phyloP scores from a whole-genome alignment of 2,797 vertebrate species.

The Megaceryle alcyon region DNA sequence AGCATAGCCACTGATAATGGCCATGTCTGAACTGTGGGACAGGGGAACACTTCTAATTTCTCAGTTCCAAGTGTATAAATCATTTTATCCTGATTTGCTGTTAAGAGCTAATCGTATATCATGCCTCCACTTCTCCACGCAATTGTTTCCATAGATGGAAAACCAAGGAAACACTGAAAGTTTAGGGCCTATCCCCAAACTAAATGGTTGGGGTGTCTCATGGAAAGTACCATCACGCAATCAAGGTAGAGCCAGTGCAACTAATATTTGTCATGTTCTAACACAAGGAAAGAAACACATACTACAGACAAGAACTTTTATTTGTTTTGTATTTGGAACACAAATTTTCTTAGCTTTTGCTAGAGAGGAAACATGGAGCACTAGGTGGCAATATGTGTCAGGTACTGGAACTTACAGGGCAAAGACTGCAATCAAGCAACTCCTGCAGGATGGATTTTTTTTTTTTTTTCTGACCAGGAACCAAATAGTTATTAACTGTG shows the following conservation, averaged over 20 bases:
- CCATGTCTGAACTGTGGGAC: neutral
- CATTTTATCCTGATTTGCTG: neutral
- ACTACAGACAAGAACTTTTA: neutral
- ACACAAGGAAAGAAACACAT: neutral
- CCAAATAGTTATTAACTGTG: neutral
- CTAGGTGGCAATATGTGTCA: neutral
- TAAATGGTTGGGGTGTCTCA: neutral
- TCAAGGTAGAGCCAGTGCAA: neutral
- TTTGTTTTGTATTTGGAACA: neutral
- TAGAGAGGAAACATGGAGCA: neutral
- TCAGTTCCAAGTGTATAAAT: neutral
- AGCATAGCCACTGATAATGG: neutral
- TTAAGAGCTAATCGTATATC: neutral
- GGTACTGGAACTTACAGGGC: neutral
- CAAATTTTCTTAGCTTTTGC: neutral
- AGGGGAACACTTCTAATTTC: neutral
- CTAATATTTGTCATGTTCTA: neutral
- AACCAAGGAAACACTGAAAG: neutral
- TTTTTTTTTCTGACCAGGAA: neutral
- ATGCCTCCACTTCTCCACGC: neutral
- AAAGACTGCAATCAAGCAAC: rapidly evolving
- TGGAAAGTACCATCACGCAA: neutral
- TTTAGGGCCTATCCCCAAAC: neutral
- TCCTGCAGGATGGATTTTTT: neutral
- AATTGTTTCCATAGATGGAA: neutral